Conservation (phyloP, 2,113 vertebrate species). For the Sander lucioperca region DNA sequence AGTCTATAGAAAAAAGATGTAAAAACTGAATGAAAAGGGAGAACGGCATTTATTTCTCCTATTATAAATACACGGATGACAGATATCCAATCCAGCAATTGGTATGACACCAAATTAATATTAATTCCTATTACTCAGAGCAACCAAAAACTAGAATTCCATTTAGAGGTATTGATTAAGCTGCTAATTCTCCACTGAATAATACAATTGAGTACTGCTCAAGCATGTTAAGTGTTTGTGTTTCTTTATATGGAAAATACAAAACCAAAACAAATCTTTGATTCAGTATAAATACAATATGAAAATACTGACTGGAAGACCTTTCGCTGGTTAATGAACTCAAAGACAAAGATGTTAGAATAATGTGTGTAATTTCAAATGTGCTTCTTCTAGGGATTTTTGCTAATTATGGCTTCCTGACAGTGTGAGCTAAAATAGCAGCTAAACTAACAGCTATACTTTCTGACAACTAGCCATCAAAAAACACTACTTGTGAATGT, state of each 20-base stretch:
- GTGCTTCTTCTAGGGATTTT: background rate
- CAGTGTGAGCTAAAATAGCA: background rate
- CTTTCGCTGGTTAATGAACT: background rate
- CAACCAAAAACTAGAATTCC: constrained; percentile 29
- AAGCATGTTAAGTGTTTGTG: constrained; percentile 33
- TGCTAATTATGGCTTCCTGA: background rate
- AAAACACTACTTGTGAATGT: constrained; percentile 18
- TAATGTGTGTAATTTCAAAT: background rate
- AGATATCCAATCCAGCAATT: constrained; percentile 30
- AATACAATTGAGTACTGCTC: constrained; percentile 46
- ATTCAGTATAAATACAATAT: background rate
- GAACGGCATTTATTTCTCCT: background rate
- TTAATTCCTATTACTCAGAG: constrained; percentile 7
- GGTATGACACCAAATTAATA: constrained; percentile 35
- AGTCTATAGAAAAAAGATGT: background rate
- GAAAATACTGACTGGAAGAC: background rate
- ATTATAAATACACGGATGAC: constrained; percentile 8
- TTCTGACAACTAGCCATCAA: background rate
- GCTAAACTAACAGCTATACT: background rate
- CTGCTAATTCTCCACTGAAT: constrained; percentile 55
- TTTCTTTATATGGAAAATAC: background rate
- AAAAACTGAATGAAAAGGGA: background rate
- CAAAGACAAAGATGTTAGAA: background rate
- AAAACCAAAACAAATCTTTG: background rate
- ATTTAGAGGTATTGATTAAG: constrained; percentile 55